These are phyloP conservation scores for Pediacus dermestoides DNA, from an alignment of 2,888 invertebrate genomes.

Conservation along the genomic window DNA sequence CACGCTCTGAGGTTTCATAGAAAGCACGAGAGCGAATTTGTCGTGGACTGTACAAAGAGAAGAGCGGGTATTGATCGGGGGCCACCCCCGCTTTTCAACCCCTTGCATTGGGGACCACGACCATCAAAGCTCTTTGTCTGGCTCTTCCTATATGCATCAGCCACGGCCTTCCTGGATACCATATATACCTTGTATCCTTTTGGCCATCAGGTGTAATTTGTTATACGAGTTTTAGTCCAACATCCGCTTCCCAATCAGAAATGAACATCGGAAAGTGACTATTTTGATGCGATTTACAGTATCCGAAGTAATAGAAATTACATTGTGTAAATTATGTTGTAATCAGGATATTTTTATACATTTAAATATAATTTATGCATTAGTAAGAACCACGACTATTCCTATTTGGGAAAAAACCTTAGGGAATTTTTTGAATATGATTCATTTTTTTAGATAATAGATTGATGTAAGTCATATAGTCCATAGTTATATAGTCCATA, in stretches of 20 bases:
- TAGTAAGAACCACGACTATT: too few relatives aligned
- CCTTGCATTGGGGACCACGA: slow-evolving; percentile 33
- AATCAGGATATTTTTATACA: too few relatives aligned
- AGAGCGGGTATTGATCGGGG: slow-evolving; percentile 39
- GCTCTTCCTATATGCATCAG: slow-evolving; percentile 31
- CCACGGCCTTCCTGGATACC: too few relatives aligned
- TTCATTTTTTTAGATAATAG: too few relatives aligned
- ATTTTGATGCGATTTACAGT: neutral
- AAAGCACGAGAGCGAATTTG: slow-evolving; percentile 35
- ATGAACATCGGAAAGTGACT: neutral
- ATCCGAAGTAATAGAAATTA: too few relatives aligned
- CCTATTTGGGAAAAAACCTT: too few relatives aligned
- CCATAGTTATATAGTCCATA: too few relatives aligned
- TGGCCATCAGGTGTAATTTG: neutral
- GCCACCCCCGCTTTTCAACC: slow-evolving; percentile 34
- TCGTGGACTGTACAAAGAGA: slow-evolving; percentile 34
- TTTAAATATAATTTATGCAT: too few relatives aligned
- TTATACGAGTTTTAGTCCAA: neutral
- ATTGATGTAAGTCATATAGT: too few relatives aligned
- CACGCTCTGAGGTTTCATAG: too few relatives aligned
- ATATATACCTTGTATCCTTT: neutral
- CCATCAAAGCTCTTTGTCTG: slow-evolving; percentile 35
- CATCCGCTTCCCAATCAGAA: neutral
- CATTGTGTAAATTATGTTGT: too few relatives aligned
- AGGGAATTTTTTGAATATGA: too few relatives aligned